Conservation (phyloP, 2,888 invertebrate genomes). For the Brassicogethes aeneus region DNA sequence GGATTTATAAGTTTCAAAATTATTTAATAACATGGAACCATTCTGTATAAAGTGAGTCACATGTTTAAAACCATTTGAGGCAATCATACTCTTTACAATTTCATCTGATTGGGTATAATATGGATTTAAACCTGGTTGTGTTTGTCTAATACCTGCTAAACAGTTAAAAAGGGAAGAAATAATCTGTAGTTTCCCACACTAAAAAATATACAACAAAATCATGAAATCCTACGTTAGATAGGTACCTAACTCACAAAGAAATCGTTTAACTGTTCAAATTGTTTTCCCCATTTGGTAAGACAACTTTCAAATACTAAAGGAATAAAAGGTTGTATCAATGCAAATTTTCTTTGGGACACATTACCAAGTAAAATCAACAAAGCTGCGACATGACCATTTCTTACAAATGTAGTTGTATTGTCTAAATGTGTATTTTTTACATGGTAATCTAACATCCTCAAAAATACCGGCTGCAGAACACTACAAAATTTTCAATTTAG, state of each 20-base stretch:
- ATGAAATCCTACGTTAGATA: too few relatives aligned
- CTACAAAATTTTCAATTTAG: slow-evolving; percentile 25
- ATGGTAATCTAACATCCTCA: slow-evolving; percentile 50
- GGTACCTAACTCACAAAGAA: slow-evolving; percentile 40
- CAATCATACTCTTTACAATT: slow-evolving; percentile 33
- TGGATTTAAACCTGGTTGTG: slow-evolving; percentile 10
- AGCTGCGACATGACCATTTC: slow-evolving; percentile 51
- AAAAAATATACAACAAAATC: slow-evolving; percentile 14
- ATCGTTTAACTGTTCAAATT: slow-evolving; percentile 34
- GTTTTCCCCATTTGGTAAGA: slow-evolving; percentile 44
- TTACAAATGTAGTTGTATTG: slow-evolving; percentile 41
- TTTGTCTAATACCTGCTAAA: slow-evolving; percentile 17
- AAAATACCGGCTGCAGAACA: slow-evolving; percentile 45
- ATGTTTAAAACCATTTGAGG: slow-evolving; percentile 42
- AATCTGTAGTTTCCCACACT: slow-evolving; percentile 38
- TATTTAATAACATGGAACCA: slow-evolving; percentile 44
- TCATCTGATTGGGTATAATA: slow-evolving; percentile 16
- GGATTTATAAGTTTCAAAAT: slow-evolving; percentile 33
- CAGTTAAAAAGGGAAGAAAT: slow-evolving; percentile 30
- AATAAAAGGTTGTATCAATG: slow-evolving; percentile 18
- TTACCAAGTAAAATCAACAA: slow-evolving; percentile 20
- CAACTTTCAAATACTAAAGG: slow-evolving; percentile 32
- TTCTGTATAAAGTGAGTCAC: slow-evolving; percentile 39
- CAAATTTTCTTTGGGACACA: slow-evolving; percentile 14
- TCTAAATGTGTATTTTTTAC: slow-evolving; percentile 47